Percentiles rank a stretch among this genome's conserved stretches.
phyloP scores from a whole-genome alignment of 2,888 invertebrate species.

The Epirrhoe tristata region DNA sequence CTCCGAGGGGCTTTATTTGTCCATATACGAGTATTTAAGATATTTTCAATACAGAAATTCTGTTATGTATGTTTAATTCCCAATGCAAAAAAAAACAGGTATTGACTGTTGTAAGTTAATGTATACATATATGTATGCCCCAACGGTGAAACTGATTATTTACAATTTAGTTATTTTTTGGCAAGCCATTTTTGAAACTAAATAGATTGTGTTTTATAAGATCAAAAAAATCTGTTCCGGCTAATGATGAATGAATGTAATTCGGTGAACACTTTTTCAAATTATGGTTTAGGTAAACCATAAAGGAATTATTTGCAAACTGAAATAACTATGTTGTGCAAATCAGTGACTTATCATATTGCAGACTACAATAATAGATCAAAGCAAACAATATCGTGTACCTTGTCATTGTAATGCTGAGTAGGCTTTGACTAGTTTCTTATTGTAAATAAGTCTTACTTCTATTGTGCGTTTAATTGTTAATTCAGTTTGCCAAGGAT shows the following conservation, averaged over 20 bases:
- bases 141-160: too few relatives aligned
- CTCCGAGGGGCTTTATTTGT: neutral
- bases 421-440: neutral
- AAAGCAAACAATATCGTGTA: neutral
- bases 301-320: neutral
- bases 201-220: too few relatives aligned
- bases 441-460: neutral
- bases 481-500: neutral
- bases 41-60: too few relatives aligned
- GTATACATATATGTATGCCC: too few relatives aligned
- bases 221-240: too few relatives aligned
- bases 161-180: too few relatives aligned
- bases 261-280: neutral
- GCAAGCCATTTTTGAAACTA: too few relatives aligned
- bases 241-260: too few relatives aligned
- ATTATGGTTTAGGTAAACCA: neutral
- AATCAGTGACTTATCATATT: neutral
- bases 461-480: neutral
- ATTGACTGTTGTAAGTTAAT: too few relatives aligned
- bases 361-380: neutral
- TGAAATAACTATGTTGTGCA: neutral
- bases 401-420: constrained; percentile 1
- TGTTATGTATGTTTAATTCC: too few relatives aligned
- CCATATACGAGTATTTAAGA: neutral
- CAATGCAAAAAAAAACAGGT: too few relatives aligned